Conservation (phyloP, 2,888 invertebrate genomes). For the Cistogaster globosa region DNA sequence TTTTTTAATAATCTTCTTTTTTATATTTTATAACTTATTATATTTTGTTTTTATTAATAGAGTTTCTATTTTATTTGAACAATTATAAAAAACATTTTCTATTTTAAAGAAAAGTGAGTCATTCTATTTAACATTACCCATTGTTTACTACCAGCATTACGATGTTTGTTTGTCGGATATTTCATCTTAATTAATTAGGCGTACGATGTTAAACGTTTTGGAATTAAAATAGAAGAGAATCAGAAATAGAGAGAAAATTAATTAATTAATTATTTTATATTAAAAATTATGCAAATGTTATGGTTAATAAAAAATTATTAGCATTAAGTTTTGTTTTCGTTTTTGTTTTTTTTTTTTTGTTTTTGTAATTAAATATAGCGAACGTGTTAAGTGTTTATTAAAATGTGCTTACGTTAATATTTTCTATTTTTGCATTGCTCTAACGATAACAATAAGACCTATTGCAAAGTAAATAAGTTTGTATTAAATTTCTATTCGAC, state of each 20-base stretch:
- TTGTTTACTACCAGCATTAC: slow-evolving; percentile 42
- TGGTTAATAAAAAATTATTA: slow-evolving; percentile 23
- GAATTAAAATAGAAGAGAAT: slow-evolving; percentile 7
- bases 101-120: slow-evolving; percentile 16
- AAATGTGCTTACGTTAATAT: neutral
- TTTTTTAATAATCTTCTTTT: neutral
- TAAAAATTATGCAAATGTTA: slow-evolving; percentile 50
- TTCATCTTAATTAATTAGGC: slow-evolving; percentile 56
- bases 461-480: too few relatives aligned
- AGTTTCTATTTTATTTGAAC: neutral
- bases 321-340: neutral
- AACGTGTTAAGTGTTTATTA: neutral
- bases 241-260: slow-evolving; percentile 14
- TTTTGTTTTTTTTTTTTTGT: too few relatives aligned
- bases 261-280: slow-evolving; percentile 40
- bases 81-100: neutral
- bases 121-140: slow-evolving; percentile 60
- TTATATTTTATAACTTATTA: neutral
- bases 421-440: neutral
- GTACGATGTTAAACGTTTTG: slow-evolving; percentile 6
- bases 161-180: slow-evolving; percentile 54
- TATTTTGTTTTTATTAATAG: slow-evolving; percentile 1
- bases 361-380: neutral
- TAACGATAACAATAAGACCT: neutral
- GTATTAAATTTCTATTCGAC: too few relatives aligned